Conservation (phyloP, 2,113 vertebrate species). For the Mustelus asterias region DNA sequence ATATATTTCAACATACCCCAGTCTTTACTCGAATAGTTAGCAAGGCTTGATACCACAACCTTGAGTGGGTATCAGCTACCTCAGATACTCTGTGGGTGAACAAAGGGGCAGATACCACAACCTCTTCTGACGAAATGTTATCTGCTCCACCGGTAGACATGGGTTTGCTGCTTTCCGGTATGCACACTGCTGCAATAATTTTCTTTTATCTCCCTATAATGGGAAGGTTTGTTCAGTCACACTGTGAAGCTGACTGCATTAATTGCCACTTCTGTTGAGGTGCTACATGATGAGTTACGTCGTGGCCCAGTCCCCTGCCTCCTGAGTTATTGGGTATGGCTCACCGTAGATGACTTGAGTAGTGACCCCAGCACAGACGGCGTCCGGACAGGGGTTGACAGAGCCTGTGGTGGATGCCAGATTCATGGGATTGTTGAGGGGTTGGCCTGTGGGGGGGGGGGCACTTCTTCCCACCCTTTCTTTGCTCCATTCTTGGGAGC, state of each 20-base stretch:
- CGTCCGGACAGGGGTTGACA: not conserved
- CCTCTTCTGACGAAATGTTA: not conserved
- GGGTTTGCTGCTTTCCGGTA: not conserved
- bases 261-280: not conserved
- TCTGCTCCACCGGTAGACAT: not conserved
- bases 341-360: not conserved
- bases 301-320: not conserved
- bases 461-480: no score
- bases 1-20: not conserved
- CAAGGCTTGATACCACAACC: not conserved
- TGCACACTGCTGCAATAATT: not conserved
- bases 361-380: not conserved
- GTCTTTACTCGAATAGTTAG: not conserved
- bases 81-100: not conserved
- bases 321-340: not conserved
- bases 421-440: not conserved
- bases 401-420: not conserved
- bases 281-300: not conserved
- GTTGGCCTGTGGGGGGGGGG: no score
- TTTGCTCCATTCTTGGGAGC: no score
- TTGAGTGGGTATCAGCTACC: not conserved
- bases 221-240: not conserved
- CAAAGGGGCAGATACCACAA: no score
- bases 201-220: not conserved
- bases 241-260: not conserved